Percentiles rank a stretch among this genome's conserved stretches.
Evolutionary conservation across 2,113 vertebrate genomes (phyloP).

Genomic region (Onychostruthus taczanowskii): DNA sequence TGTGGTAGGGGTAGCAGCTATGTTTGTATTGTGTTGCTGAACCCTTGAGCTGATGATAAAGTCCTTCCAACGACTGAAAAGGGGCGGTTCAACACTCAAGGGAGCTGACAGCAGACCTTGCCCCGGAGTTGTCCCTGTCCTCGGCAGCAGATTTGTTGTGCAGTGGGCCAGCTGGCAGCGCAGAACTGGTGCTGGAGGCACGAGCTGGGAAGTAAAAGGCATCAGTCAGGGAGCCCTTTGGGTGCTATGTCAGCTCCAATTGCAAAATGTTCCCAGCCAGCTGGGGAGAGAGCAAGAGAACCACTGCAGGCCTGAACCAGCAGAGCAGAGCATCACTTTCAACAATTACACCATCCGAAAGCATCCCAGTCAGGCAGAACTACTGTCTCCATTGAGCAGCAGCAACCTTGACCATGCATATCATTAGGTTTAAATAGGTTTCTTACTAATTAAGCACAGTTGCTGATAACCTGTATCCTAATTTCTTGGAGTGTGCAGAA

Average conservation of each 20-base stretch:
- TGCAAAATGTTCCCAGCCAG: not conserved
- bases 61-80: not conserved
- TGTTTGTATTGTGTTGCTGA: not conserved
- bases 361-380: not conserved
- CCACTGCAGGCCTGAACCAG: not conserved
- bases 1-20: not conserved
- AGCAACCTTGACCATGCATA: not conserved
- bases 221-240: not conserved
- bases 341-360: not conserved
- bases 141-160: not conserved
- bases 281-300: not conserved
- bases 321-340: not conserved
- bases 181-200: not conserved
- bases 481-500: not conserved
- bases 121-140: rapidly evolving
- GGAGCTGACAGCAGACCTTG: not conserved
- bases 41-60: not conserved
- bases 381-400: not conserved
- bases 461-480: slow-evolving; percentile 4
- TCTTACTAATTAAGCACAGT: slow-evolving; percentile 26
- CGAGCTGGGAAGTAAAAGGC: not conserved
- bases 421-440: slow-evolving; percentile 23
- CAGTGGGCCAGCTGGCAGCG: not conserved
- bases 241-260: not conserved
- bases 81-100: rapidly evolving